Evolutionary conservation across 2,797 vertebrate genomes (phyloP), one percentile per base, ranked within the genome.

Genomic region (Cossypha dichroa): DNA sequence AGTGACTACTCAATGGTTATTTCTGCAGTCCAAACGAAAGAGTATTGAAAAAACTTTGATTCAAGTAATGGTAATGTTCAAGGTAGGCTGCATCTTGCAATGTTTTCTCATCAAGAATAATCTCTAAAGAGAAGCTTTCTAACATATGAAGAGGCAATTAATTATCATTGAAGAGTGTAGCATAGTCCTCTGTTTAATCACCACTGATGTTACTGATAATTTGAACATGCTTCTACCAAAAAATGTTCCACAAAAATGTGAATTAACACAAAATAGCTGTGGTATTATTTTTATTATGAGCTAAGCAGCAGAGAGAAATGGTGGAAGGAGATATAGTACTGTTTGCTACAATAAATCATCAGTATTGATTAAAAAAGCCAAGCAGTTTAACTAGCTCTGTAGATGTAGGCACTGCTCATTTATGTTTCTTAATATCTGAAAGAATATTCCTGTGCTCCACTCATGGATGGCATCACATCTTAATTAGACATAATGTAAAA

Each of bases 171-270:
- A 84, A 67, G 4, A 4, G 2, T 38, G 10, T 36, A 45, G 38
- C 0, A 0, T 7, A 51, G 12, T 14, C 4, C 15, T 75, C 26
- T 48, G 8, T 21, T 84, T 52, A 40, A 46, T 64, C 19, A 41
- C 15, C 17, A 16, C 14, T 34, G 22, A 49, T 2, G 3, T 48
- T 56, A 52, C 3, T 68, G 38, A 29, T 38, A 10, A 41, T 52
- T n/a, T 77, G 49, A 64, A 80, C 1, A 1, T 33, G 6, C 31
- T 68, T 85, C 4, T 10, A 19, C 11, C 33, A 17, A 68, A 68
- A 48, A 33, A 8, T 38, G 1, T 62, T 54, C 19, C 15, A 18
- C 2, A 5, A 51, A 51, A 51, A 29, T 51, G 16, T 29, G 49
- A 51, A 2, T 38, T n/a, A 63, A 38, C 7, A 40, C 11, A 56